Evolutionary conservation across 2,888 invertebrate genomes (phyloP).

Genomic region (Anticlea derivata): DNA sequence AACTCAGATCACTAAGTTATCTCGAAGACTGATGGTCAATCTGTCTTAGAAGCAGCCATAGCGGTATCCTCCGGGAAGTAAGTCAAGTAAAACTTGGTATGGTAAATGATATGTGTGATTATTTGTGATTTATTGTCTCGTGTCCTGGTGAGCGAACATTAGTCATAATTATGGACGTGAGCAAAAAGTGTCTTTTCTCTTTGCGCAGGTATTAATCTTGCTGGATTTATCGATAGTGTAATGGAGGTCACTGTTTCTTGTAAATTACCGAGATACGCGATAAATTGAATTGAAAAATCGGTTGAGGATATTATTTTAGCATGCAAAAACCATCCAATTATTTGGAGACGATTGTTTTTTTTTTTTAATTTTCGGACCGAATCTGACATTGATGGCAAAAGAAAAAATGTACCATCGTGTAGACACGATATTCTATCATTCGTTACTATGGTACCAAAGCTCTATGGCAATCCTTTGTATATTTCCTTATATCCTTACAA

Average conservation of each 20-base stretch:
- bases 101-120: conserved; percentile 55
- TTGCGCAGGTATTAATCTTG: conserved; percentile 36
- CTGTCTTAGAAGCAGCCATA: conserved; percentile 54
- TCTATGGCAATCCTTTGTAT: too few species aligned
- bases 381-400: too few species aligned
- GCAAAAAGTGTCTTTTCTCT: conserved; percentile 41
- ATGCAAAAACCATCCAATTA: neutral
- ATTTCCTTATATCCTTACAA: too few species aligned
- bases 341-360: too few species aligned
- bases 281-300: conserved; percentile 27
- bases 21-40: conserved; percentile 64
- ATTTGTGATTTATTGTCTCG: conserved; percentile 57
- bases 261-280: conserved; percentile 23
- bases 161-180: conserved; percentile 51
- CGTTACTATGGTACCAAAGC: too few species aligned
- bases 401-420: too few species aligned
- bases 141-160: conserved; percentile 45
- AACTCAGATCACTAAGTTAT: conserved; percentile 44
- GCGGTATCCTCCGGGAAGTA: conserved; percentile 59
- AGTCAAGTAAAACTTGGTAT: conserved; percentile 59
- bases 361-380: too few species aligned
- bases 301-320: conserved; percentile 14
- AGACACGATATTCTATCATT: too few species aligned
- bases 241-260: conserved; percentile 31
- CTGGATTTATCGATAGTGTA: conserved; percentile 35